phyloP scores from a whole-genome alignment of 2,113 vertebrate genomes.

The Macaca fascicularis region T2T-MFA8v1.1 NC_088380.1:110935001-110935500 shows the following conservation, averaged over 20 bases:
- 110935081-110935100: constrained; percentile 30
- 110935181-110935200: constrained; percentile 13
- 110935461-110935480: too few relatives aligned
- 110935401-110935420: background rate
- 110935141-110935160: constrained; percentile 53
- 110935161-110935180: constrained; percentile 18
- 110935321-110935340: constrained; percentile 10
- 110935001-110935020: background rate
- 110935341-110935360: background rate
- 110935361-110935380: background rate
- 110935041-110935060: background rate
- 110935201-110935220: background rate
- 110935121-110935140: constrained; percentile 41
- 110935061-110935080: constrained; percentile 21
- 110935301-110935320: background rate
- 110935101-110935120: constrained; percentile 19
- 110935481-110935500: background rate
- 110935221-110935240: background rate
- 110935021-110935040: background rate
- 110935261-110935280: background rate
- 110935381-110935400: background rate
- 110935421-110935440: background rate
- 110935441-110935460: too few relatives aligned
- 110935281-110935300: background rate
- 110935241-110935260: background rate